Evolutionary conservation across 2,888 invertebrate species (phyloP).

Genomic region (Cantharis nigra): DNA sequence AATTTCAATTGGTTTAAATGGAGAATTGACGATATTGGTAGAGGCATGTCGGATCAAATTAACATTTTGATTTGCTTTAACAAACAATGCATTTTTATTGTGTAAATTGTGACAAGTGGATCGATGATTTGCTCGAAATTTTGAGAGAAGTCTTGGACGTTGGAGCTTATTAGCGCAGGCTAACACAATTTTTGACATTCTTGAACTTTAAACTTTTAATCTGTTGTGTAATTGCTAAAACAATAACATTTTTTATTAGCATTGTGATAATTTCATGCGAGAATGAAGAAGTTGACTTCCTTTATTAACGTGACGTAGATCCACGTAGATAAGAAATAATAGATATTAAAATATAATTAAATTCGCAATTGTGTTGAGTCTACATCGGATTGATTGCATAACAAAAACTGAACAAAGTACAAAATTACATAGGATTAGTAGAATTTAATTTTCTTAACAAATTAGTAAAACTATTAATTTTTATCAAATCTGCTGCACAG

Average conservation of each 20-base stretch:
- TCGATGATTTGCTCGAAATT: not conserved
- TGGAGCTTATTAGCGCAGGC: not conserved
- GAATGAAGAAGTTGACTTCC: not conserved
- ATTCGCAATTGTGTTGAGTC: not conserved
- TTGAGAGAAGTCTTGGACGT: not conserved
- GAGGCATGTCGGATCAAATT: not conserved
- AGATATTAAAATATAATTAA: not conserved
- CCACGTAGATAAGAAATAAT: not conserved
- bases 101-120: not conserved
- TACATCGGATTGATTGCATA: not conserved
- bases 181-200: not conserved
- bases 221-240: not conserved
- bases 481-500: not conserved
- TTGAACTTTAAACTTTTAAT: not conserved
- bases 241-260: not conserved
- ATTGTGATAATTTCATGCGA: not conserved
- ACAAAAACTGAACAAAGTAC: not conserved
- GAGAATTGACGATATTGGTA: slow-evolving; percentile 51
- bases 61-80: not conserved
- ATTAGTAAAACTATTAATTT: not conserved
- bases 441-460: not conserved
- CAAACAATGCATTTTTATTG: not conserved
- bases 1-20: slow-evolving; percentile 58
- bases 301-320: not conserved
- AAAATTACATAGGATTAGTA: not conserved